Evolutionary conservation across 1,140 invertebrate species (phyloP), one percentile per base, ranked within the genome.

Genomic region (Drosophila equinoxialis): DNA sequence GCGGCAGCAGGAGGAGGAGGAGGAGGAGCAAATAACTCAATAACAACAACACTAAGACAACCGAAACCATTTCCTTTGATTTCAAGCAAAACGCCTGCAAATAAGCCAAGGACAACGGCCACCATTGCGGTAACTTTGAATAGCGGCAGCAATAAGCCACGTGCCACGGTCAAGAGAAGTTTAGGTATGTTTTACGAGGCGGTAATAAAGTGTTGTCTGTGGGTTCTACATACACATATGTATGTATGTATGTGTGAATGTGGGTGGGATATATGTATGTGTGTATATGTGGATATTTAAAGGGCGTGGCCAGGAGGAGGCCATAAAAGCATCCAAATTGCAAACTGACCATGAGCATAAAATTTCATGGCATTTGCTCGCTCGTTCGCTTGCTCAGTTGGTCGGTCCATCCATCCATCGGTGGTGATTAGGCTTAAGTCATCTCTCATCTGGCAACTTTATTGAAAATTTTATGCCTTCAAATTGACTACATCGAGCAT

Each of bases 111-210:
- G 57, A 87, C 83, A 68, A 87, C 83, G 68, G 83, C 83, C 71
- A 87, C 83, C 42, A 87, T 87, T 65, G 83, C 83, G 51, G 83
- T 87, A n/a, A 87, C 83, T 33, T 74, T 87, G 68, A 87, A 74
- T 54, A 83, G 83, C 75, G 84, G 81, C 79, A 77, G 73, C 26
- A 76, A 60, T 67, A 90, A 74, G 81, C 66, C 84, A 81, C 84
- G 84, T 89, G 84, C 71, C 86, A 90, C 85, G 84, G 85, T 87
- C 74, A 82, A 90, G 59, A 74, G 89, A 55, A 91, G 90, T 77
- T 89, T 91, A 77, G 86, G 82, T 91, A 79, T 74, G 41, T 76
- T 76, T 76, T 76, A 76, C 70, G 74, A 74, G 60, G 55, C 42
- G 74, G 73, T 69, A 69, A 76, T 76, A 76, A 76, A 76, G 73